Conservation (phyloP, 2,888 invertebrate genomes). For the Tridacna crocea region DNA sequence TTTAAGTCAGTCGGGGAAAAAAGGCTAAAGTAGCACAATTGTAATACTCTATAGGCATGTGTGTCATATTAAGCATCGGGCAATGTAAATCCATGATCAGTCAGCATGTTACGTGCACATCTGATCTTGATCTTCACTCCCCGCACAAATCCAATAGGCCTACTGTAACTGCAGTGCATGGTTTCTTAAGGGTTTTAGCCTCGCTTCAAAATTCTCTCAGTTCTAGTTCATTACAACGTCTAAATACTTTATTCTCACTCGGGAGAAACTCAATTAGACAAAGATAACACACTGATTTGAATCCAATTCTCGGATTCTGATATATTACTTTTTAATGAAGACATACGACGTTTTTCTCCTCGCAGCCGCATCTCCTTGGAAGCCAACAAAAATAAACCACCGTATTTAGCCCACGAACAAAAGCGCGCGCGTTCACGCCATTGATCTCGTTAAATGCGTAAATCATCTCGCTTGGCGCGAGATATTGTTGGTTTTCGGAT, state of each 20-base stretch:
- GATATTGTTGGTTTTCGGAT: conserved; percentile 62
- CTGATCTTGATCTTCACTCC: too few species aligned
- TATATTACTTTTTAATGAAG: conserved; percentile 61
- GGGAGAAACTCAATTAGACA: conserved; percentile 60
- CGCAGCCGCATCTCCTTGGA: conserved; percentile 54
- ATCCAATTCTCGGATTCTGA: conserved; percentile 51
- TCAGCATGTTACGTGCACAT: too few species aligned
- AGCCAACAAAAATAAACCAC: conserved; percentile 61
- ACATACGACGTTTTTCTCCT: conserved; percentile 60
- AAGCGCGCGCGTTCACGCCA: conserved; percentile 28
- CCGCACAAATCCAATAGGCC: too few species aligned
- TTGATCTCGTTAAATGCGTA: conserved; percentile 37
- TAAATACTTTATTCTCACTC: conserved; percentile 60
- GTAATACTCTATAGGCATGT: too few species aligned
- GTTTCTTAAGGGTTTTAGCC: conserved; percentile 36
- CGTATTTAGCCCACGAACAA: conserved; percentile 32
- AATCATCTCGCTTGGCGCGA: conserved; percentile 52
- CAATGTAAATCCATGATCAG: too few species aligned
- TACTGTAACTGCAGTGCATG: too few species aligned
- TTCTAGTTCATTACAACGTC: conserved; percentile 62
- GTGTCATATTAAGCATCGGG: too few species aligned
- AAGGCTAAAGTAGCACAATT: too few species aligned
- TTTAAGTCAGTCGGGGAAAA: too few species aligned
- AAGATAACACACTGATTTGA: conserved; percentile 63
- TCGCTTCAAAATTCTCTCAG: conserved; percentile 44